A percentile compares a stretch with the other conserved stretches of the same genome.
These are phyloP conservation scores for Corythornis leucogaster DNA, from an alignment of 2,797 vertebrate species.

Conservation along the genomic window DNA sequence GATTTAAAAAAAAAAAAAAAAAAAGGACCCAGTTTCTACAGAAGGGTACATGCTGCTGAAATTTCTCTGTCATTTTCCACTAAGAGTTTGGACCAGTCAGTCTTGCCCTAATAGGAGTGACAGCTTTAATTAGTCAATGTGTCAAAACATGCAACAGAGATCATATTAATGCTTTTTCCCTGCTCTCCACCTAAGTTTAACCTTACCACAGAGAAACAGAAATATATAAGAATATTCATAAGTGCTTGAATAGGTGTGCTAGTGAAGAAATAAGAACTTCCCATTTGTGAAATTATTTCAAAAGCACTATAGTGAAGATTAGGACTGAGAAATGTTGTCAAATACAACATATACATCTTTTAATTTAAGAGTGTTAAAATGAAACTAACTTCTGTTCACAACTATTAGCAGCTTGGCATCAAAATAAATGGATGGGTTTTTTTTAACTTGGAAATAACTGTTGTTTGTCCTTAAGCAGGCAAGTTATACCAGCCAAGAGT, in stretches of 20 bases:
- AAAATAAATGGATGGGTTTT: not conserved
- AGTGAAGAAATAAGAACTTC: not conserved
- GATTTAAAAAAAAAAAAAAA: not conserved
- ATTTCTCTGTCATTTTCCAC: not conserved
- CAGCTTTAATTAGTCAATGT: not conserved
- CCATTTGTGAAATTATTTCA: not conserved
- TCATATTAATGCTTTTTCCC: not conserved
- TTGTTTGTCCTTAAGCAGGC: conserved; percentile 75
- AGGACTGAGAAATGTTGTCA: not conserved
- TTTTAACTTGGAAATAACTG: not conserved
- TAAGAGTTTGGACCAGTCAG: not conserved
- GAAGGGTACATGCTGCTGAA: not conserved
- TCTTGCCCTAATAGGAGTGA: not conserved
- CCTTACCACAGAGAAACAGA: not conserved
- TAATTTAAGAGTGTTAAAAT: not conserved
- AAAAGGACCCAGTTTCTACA: rapidly evolving
- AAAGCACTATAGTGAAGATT: not conserved
- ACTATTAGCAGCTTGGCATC: not conserved
- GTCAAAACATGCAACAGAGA: not conserved
- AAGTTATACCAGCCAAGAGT: conserved; percentile 86
- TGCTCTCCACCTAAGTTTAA: not conserved
- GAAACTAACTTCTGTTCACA: not conserved
- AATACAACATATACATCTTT: not conserved
- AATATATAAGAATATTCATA: not conserved
- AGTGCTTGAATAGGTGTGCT: not conserved